Evolutionary conservation across 2,113 vertebrate species (phyloP), one percentile per base, ranked within the genome.

Genomic region (Lophius piscatorius): DNA sequence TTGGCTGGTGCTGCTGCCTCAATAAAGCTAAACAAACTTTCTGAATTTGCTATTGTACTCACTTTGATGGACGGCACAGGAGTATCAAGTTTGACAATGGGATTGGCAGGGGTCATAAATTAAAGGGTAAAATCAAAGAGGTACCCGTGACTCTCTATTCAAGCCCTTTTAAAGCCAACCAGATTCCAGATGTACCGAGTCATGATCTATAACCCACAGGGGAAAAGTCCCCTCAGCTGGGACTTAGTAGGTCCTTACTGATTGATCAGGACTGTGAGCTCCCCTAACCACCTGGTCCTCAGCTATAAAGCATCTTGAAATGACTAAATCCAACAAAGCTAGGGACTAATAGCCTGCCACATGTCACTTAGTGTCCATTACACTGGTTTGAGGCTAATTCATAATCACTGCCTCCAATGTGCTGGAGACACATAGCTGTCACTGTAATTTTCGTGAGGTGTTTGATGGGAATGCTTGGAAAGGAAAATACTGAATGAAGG

Each of bases 231-330:
- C 42, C 65, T 39, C 80, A 23, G 50, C 28, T 6, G 59, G 69
- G 57, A 73, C 40, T 62, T 39, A 48, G 65, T 40, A 54, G 59
- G 55, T 75, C 63, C 69, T 60, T 51, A 40, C 52, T 66, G 55
- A 50, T 54, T 64, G 64, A 70, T 74, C 66, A 31, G 58, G 33
- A 44, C 65, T 63, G 17, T 39, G 55, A 54, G 51, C 50, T 63
- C 41, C 69, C 58, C 45, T 41, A 44, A 78, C 74, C 85, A 89
- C 65, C 85, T 86, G 89, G 76, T 83, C 76, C 54, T 59, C 54
- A 52, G 49, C 57, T 56, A 72, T 57, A 76, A 78, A 80, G 34
- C 63, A 58, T 51, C 76, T 74, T 59, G 50, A 65, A 82, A 86
- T 64, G 26, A 35, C 50, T 38, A 29, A 52, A 54, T n/a, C 17